Base-by-base conservation (phyloP, 35 echinoderm and acorn worm species). In the Lytechinus variegatus region DNA sequence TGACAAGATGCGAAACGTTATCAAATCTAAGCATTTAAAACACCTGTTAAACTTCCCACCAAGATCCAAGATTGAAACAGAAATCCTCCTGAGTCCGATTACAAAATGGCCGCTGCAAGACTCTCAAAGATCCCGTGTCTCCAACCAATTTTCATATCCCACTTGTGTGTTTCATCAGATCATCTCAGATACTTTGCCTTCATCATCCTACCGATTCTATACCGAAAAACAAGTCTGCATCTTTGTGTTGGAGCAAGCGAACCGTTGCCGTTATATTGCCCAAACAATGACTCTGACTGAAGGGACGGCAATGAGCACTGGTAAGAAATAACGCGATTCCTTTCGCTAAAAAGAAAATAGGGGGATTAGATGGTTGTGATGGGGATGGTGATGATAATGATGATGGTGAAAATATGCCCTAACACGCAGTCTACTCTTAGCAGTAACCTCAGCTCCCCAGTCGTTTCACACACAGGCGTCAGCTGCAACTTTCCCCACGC, bases 381-480 rank as follows among this genome's bases (percentile, higher is more conserved):
- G 88, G 88, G 3, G n/a, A 10, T 21, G 27, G 52, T 90, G 88
- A 52, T 52, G 88, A 44, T 90, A 33, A 44, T 90, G 29, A 54
- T 90, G 52, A 33, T 90, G 88, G 52, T 21, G 13, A 54, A 28
- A 4, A 10, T 90, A 52, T 90, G 88, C 88, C 88, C 88, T 90
- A 21, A 44, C 28, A 90, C 11, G 28, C 52, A 90, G 13, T 33
- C 12, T 10, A 54, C 28, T 90, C 27, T 90, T 54, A 90, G 33
- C 88, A 90, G 88, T 90, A 90, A 90, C 88, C 88, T 90, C 88
- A 54, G 88, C 33, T 28, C 9, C 6, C 88, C 88, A 90, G 88
- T 90, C 88, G 88, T 90, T 90, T 90, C 52, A 10, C 11, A 44
- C 28, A 90, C 14, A 90, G 28, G 29, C 28, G 16, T 12, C 88